Percentiles rank a stretch among this genome's conserved stretches.
Evolutionary conservation across 1,140 invertebrate genomes (phyloP).

Genomic region (Heliconius congener): DNA sequence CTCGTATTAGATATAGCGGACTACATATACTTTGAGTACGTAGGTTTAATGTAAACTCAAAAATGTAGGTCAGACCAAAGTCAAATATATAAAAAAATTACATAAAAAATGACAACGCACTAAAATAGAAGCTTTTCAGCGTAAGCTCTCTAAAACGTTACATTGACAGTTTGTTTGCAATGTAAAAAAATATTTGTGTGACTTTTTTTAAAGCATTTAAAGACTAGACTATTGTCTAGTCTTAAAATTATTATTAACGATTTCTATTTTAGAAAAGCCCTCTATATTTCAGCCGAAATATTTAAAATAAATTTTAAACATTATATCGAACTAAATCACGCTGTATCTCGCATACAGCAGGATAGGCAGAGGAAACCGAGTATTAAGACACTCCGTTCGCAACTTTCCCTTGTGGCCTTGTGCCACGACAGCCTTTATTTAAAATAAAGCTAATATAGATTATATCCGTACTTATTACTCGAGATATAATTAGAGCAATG

Average conservation of each 20-base stretch:
- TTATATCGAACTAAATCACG: too few relatives aligned
- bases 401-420: too few relatives aligned
- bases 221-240: not conserved
- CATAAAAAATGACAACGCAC: not conserved
- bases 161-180: not conserved
- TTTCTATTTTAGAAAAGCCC: too few relatives aligned
- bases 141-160: conserved; percentile 2
- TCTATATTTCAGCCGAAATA: too few relatives aligned
- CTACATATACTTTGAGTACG: too few relatives aligned
- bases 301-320: too few relatives aligned
- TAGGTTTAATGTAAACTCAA: not conserved
- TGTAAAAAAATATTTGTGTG: not conserved
- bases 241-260: too few relatives aligned
- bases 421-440: too few relatives aligned
- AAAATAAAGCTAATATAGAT: not conserved
- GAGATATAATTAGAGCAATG: conserved; percentile 28
- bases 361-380: too few relatives aligned
- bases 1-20: too few relatives aligned
- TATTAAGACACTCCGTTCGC: too few relatives aligned
- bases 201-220: not conserved
- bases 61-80: not conserved
- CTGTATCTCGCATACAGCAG: too few relatives aligned
- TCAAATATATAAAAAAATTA: not conserved
- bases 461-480: conserved; percentile 13
- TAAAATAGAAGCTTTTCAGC: not conserved